Evolutionary conservation across 2,888 invertebrate genomes (phyloP).

Genomic region (Macrosiphum euphorbiae): DNA sequence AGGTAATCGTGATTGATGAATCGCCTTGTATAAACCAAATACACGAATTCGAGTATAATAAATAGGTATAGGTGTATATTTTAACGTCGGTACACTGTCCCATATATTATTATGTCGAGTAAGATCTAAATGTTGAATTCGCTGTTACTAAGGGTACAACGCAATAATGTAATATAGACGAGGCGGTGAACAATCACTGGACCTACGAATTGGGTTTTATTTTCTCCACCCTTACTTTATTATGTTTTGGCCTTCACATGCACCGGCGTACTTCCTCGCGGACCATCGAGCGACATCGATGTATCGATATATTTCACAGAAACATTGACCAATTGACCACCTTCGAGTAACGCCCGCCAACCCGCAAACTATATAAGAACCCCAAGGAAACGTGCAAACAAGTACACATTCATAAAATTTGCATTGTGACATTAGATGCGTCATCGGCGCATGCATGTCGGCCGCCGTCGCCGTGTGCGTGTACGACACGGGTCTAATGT

Average conservation of each 20-base stretch:
- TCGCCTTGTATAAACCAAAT: not conserved
- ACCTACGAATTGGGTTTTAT: not conserved
- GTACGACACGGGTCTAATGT: slow-evolving; percentile 7
- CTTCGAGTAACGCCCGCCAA: not conserved
- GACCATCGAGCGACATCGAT: not conserved
- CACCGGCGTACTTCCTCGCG: not conserved
- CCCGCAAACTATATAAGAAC: not conserved
- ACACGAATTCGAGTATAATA: not conserved
- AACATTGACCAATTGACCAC: not conserved
- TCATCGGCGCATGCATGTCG: not conserved
- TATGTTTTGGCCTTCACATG: not conserved
- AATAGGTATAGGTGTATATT: not conserved
- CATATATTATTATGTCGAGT: not conserved
- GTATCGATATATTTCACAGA: not conserved
- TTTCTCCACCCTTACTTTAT: not conserved
- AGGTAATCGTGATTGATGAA: not conserved
- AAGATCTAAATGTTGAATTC: not conserved
- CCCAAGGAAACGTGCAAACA: not conserved
- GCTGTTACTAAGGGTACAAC: not conserved
- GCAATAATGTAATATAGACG: not conserved
- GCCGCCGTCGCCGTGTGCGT: not conserved
- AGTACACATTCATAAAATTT: slow-evolving; percentile 5
- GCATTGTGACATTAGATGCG: not conserved
- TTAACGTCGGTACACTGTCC: not conserved
- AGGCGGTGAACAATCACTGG: not conserved